Conservation (phyloP, 2,113 vertebrate species). For the Centropus bengalensis region DNA sequence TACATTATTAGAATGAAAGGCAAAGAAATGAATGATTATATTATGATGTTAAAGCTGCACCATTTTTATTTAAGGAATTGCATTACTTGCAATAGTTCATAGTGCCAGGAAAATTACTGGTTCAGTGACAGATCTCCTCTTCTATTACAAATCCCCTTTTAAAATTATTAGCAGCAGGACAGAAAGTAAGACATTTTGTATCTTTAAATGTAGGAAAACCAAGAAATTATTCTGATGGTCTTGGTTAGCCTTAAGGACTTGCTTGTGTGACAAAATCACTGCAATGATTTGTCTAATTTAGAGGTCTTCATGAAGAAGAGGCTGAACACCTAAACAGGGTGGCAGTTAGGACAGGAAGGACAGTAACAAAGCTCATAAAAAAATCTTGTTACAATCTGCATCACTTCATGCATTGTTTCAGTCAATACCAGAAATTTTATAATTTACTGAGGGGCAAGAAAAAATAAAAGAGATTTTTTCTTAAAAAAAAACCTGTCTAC, state of each 20-base stretch:
- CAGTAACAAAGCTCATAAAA: background rate
- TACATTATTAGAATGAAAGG: conserved; percentile 44
- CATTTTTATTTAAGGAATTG: conserved; percentile 49
- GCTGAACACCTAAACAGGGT: background rate
- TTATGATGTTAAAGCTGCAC: conserved; percentile 28
- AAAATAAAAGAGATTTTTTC: background rate
- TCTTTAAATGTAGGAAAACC: background rate
- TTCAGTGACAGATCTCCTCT: background rate
- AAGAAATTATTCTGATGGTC: background rate
- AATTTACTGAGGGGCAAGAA: background rate
- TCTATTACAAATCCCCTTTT: conserved; percentile 2
- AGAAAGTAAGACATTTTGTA: background rate
- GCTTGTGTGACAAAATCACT: background rate
- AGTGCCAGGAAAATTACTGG: conserved; percentile 23
- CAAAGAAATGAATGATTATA: conserved; percentile 37
- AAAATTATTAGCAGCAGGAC: conserved; percentile 11
- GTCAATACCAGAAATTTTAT: background rate
- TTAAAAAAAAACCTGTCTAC: background rate
- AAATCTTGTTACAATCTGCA: background rate
- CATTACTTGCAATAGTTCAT: background rate
- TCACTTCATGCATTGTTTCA: background rate
- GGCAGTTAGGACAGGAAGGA: background rate
- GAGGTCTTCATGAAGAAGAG: background rate
- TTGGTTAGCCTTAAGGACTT: background rate
- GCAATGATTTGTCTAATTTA: background rate